phyloP scores from a whole-genome alignment of 2,888 invertebrate genomes.

The Amphipoea lucens region DNA sequence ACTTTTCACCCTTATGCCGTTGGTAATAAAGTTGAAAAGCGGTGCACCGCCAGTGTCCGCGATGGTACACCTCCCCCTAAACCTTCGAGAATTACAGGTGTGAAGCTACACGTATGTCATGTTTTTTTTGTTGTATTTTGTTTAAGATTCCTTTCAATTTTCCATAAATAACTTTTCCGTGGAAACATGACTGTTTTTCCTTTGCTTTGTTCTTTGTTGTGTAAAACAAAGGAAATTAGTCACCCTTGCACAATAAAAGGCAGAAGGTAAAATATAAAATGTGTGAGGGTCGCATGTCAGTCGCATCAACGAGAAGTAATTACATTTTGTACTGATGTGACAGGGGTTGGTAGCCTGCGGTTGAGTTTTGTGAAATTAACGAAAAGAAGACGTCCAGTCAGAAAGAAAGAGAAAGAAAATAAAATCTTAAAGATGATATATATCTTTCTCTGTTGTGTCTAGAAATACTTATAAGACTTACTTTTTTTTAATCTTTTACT shows the following conservation, averaged over 20 bases:
- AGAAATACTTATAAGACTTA: too few species aligned
- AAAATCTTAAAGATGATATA: neutral
- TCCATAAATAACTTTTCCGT: constrained; percentile 39
- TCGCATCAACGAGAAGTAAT: constrained; percentile 76
- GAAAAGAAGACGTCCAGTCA: neutral
- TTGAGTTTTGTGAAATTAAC: neutral
- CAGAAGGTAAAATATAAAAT: constrained; percentile 80
- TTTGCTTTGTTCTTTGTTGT: constrained; percentile 70
- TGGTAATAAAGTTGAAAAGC: too few species aligned
- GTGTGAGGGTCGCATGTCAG: constrained; percentile 78
- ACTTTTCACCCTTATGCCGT: too few species aligned
- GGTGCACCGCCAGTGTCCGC: too few species aligned
- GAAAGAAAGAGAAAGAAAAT: neutral
- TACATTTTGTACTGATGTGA: constrained; percentile 66
- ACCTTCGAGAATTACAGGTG: too few species aligned
- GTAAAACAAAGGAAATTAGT: constrained; percentile 69
- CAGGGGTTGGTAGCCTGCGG: constrained; percentile 48
- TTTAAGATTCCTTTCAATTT: neutral
- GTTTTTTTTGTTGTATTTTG: neutral
- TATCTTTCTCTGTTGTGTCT: too few species aligned
- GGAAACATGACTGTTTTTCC: constrained; percentile 47
- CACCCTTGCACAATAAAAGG: constrained; percentile 78
- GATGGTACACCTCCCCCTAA: too few species aligned
- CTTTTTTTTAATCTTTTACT: neutral
- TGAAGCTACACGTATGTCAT: too few species aligned